Evolutionary conservation across 2,113 vertebrate genomes (phyloP).

Genomic region (Sebastes schlegelii): DNA sequence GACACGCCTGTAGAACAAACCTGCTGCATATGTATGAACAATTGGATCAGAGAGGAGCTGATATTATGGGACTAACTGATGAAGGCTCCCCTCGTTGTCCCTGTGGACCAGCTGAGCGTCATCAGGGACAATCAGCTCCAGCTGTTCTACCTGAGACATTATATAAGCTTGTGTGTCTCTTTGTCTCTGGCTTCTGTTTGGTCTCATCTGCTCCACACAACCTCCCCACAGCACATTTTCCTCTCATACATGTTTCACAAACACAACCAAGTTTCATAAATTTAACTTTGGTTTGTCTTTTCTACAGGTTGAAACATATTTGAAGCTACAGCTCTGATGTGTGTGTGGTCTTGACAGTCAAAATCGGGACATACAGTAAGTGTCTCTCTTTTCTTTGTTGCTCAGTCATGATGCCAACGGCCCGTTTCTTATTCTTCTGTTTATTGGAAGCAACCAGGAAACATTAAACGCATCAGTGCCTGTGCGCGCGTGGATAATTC

Average conservation of each 20-base stretch:
- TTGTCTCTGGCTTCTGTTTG: neutral
- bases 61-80: too few species aligned
- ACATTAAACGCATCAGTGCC: slow-evolving; percentile 1
- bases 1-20: too few species aligned
- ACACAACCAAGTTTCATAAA: neutral
- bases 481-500: neutral
- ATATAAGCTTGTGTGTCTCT: neutral
- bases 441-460: slow-evolving; percentile 4
- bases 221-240: neutral
- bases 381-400: neutral
- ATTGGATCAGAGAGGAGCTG: too few species aligned
- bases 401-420: neutral
- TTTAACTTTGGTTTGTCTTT: neutral
- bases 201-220: neutral
- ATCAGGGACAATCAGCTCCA: neutral
- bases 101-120: neutral
- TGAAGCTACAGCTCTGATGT: neutral
- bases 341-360: slow-evolving; percentile 15
- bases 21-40: too few species aligned
- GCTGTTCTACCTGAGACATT: neutral
- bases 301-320: neutral
- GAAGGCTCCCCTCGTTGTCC: too few species aligned
- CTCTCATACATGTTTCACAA: neutral
- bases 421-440: neutral
- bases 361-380: too few species aligned